phyloP scores from a whole-genome alignment of 1,140 invertebrate genomes.

The Schmidtea mediterranea region DNA sequence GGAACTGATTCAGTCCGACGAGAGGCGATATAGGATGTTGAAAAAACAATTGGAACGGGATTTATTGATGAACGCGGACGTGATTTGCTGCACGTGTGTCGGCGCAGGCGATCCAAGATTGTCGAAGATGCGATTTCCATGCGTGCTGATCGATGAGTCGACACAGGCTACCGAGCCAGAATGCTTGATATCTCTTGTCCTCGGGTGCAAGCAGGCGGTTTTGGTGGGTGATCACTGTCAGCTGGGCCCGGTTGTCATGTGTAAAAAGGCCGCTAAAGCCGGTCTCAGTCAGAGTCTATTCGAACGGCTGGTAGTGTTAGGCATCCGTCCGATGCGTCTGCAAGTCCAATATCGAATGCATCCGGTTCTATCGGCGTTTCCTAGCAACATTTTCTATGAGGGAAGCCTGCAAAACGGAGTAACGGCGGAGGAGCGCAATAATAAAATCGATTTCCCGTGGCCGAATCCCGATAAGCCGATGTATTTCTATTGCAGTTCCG shows the following conservation, averaged over 20 bases:
- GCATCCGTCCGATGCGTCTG: conserved; percentile 67
- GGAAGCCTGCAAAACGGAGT: conserved; percentile 93
- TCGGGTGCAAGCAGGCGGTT: conserved; percentile 80
- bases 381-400: conserved; percentile 98
- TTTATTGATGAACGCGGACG: conserved; percentile 57
- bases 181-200: conserved; percentile 87
- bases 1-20: conserved; percentile 58
- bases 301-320: conserved; percentile 76
- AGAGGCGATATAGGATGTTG: conserved; percentile 65
- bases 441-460: conserved; percentile 88
- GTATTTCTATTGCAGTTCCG: conserved; percentile 89
- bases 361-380: conserved; percentile 77
- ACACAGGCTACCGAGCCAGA: conserved; percentile 81
- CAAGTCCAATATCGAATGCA: conserved; percentile 96
- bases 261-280: conserved; percentile 84
- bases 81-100: conserved; percentile 94
- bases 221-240: conserved; percentile 96
- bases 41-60: conserved; percentile 73
- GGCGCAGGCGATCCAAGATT: conserved; percentile 80
- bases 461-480: conserved; percentile 78
- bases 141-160: conserved; percentile 90
- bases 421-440: conserved; percentile 36
- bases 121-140: conserved; percentile 67
- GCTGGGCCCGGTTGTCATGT: conserved; percentile 91
- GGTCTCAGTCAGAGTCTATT: conserved; percentile 88